Evolutionary conservation across 2,888 invertebrate species (phyloP).

Genomic region (Galerucella pusilla): DNA sequence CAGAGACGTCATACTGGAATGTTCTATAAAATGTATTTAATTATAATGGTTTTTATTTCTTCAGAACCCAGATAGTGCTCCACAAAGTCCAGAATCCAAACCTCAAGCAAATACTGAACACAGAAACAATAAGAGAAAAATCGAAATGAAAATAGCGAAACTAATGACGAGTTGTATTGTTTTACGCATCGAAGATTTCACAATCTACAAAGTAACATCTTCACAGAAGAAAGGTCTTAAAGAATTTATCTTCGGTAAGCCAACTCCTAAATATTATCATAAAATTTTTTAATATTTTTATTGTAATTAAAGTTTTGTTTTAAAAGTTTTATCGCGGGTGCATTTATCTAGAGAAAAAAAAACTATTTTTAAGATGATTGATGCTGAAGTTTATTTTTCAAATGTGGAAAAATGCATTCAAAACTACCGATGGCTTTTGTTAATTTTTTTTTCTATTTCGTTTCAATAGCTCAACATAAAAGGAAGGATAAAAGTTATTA

Average conservation of each 20-base stretch:
- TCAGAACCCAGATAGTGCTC: slow-evolving; percentile 20
- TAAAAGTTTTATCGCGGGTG: not conserved
- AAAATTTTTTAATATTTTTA: not conserved
- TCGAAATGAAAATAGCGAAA: slow-evolving; percentile 81
- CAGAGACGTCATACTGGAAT: too few relatives aligned
- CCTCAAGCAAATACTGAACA: slow-evolving; percentile 49
- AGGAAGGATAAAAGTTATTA: slow-evolving; percentile 66
- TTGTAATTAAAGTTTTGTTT: not conserved
- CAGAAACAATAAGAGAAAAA: slow-evolving; percentile 73
- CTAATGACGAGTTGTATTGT: slow-evolving; percentile 94
- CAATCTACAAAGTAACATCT: slow-evolving; percentile 84
- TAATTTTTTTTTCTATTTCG: slow-evolving; percentile 48
- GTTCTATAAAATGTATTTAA: too few relatives aligned
- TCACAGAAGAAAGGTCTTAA: slow-evolving; percentile 80
- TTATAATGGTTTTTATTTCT: not conserved
- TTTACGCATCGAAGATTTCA: slow-evolving; percentile 91
- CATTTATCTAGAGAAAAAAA: not conserved
- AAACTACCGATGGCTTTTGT: not conserved
- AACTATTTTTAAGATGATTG: not conserved
- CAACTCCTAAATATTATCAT: not conserved
- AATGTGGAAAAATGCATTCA: not conserved
- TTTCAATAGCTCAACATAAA: slow-evolving; percentile 68
- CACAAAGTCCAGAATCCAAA: slow-evolving; percentile 43
- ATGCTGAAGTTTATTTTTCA: not conserved
- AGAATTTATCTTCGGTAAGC: slow-evolving; percentile 81